Evolutionary conservation across 2,888 invertebrate genomes (phyloP), one percentile per base, ranked within the genome.

Genomic region (Coenonympha arcania): DNA sequence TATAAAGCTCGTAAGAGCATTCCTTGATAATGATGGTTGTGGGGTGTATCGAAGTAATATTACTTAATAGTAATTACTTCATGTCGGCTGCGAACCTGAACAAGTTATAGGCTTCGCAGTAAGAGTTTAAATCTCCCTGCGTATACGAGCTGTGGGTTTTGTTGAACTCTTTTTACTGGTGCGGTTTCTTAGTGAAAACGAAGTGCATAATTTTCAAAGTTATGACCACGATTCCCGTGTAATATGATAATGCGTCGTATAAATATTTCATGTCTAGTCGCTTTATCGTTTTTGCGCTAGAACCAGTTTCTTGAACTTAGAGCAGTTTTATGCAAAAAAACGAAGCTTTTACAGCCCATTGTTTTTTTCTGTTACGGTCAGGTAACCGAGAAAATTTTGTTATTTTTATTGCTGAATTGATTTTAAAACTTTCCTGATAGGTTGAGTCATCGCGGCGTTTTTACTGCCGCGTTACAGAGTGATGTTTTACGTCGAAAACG

Each of bases 161-260:
- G 45, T 47, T 37, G n/a, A 48, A 45, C 52, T 19, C 50, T 46
- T 52, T 52, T 42, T 53, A 34, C 18, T 40, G 15, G 37, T 65
- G 69, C 64, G 69, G 71, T 75, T 75, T 69, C 71, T 70, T 66
- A 82, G 78, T 81, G 78, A 82, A 85, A 85, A 80, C 70, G 76
- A 77, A 80, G 71, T 76, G 79, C 72, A 80, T 81, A 79, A 83
- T 85, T 84, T 82, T 78, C 79, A 78, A 78, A 79, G 72, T 80
- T 73, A 78, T 78, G 75, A 76, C 79, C 82, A 83, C 80, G 79
- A 76, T 76, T 79, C 82, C 73, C 81, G 65, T 82, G 86, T 85
- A 84, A 82, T 85, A 86, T 86, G 84, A 84, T 86, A 86, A 86
- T 85, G 78, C 68, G 68, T 73, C 68, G 73, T 79, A 84, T 83